Base-by-base conservation (phyloP, 1,140 invertebrate species). In the Zaprionus africanus region DNA sequence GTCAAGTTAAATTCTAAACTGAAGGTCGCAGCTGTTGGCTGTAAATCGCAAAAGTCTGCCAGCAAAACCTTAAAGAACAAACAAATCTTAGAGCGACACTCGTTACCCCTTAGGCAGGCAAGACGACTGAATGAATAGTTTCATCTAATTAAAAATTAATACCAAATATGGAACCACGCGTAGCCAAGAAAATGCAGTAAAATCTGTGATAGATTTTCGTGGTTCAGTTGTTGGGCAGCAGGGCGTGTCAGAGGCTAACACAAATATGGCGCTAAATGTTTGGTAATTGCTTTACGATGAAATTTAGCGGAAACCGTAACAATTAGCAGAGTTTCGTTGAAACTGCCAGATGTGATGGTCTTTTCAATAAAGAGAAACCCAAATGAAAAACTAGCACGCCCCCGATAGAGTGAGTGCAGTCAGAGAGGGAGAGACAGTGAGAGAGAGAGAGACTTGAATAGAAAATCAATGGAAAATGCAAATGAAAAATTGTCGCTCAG, bases 181-280 rank as follows among this genome's bases (percentile, higher is more conserved):
- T 82, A 72, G 66, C 60, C 49, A 63, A 65, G 56, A 68, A 67
- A 72, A 41, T 60, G 64, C 68, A 75, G 65, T 26, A 26, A 53
- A 31, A 81, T 56, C 17, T 70, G 53, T 46, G 28, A 61, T 64
- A 12, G 43, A 74, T 71, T 75, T 80, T 81, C 61, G 73, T 84
- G 84, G 81, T 90, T 77, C 81, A 82, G 43, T 82, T 76, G 64
- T 49, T 53, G 68, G 43, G 58, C 31, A 61, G 7, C 13, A 57
- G 62, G 86, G 86, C 79, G 78, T 64, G 79, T 61, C 70, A 60
- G 60, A n/a, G 26, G 41, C 59, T 38, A 51, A 22, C 17, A 60
- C 78, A 73, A 79, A 90, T 85, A 88, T 82, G 85, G 81, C 58
- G 49, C 28, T 60, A 82, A 80, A 77, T 75, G 79, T 86, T 90